Evolutionary conservation across 2,888 invertebrate genomes (phyloP), one percentile per base, ranked within the genome.

Genomic region (Petrolisthes cinctipes): DNA sequence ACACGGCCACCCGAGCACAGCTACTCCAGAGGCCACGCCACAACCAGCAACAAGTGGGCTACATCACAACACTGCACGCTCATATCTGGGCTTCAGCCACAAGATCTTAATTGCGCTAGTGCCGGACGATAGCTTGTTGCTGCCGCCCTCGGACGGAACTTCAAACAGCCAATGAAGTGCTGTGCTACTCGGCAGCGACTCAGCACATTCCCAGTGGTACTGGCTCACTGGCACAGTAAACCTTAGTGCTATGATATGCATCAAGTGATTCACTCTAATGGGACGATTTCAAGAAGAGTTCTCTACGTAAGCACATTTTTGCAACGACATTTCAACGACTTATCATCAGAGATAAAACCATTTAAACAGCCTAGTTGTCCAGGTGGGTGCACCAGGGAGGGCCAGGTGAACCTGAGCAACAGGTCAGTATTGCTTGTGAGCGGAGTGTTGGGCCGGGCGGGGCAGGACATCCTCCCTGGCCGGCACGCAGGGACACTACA

Each of bases 231-330:
- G 87, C 87, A 23, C 87, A 88, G 87, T 88, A 84, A 80, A 85
- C 85, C 88, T 88, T 88, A 88, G 85, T 88, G 88, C 88, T 88
- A 88, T 88, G 88, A 88, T 88, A 88, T 88, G 88, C 88, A 88
- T 88, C 88, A 88, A 88, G 88, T 88, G 88, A 88, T 88, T 88
- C 88, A 88, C 88, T 88, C 88, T 88, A 85, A 75, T 82, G 88
- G 88, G 88, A 88, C 88, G 85, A 88, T 88, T 88, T 88, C 88
- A 85, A 85, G 81, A 88, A 88, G 81, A 87, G 80, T 85, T 88
- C 88, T 88, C 82, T 85, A 85, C 85, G 51, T 82, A 85, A 88
- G 88, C 88, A 88, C 85, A 88, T 85, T 85, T 83, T 85, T 88
- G 85, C 88, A 88, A 88, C 85, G 88, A 88, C 88, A 88, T 85